Evolutionary conservation across 2,888 invertebrate genomes (phyloP).

Genomic region (Hyppa rectilinea): DNA sequence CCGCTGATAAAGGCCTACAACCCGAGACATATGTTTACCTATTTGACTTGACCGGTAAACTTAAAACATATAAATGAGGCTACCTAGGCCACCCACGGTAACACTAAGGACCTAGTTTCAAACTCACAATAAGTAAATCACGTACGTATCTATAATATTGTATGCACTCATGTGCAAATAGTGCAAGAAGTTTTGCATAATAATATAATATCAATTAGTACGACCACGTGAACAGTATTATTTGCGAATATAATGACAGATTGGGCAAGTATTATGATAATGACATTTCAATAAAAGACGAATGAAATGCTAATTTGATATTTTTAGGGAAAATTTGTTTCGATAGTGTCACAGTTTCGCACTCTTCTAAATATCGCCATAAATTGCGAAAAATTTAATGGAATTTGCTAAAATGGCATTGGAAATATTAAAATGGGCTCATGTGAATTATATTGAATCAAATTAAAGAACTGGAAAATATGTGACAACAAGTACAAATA

Average conservation of each 20-base stretch:
- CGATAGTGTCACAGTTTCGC: slow-evolving; percentile 30
- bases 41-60: neutral
- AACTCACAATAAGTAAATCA: slow-evolving; percentile 4
- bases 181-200: slow-evolving; percentile 20
- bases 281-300: slow-evolving; percentile 39
- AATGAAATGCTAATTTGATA: slow-evolving; percentile 12
- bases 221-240: slow-evolving; percentile 16
- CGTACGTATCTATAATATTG: neutral
- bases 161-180: slow-evolving; percentile 23
- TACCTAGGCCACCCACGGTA: neutral
- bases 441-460: neutral
- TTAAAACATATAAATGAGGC: neutral
- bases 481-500: neutral
- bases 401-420: slow-evolving; percentile 24
- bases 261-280: slow-evolving; percentile 26
- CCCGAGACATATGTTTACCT: neutral
- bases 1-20: too few species aligned
- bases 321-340: slow-evolving; percentile 29
- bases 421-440: slow-evolving; percentile 3
- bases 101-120: neutral
- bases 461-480: neutral
- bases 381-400: slow-evolving; percentile 28
- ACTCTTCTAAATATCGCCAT: slow-evolving; percentile 23
- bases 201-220: slow-evolving; percentile 43
- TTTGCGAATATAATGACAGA: slow-evolving; percentile 35